A percentile compares a stretch with the other conserved stretches of the same genome.
Conservation (phyloP, 2,888 invertebrate species). For the Acleris holmiana region DNA sequence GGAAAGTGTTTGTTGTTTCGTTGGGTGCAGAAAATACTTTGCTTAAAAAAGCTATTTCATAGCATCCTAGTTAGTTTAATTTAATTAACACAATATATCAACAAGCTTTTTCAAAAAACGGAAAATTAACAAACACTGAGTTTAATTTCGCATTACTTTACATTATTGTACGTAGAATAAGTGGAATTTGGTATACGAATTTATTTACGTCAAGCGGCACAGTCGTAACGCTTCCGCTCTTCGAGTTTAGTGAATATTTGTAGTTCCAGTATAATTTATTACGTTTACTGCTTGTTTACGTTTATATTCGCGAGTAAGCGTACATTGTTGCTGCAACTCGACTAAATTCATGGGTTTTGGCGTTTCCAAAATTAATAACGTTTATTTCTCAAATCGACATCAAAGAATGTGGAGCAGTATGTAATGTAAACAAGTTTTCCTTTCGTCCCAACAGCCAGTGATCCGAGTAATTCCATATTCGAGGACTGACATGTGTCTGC, state of each 20-base stretch:
- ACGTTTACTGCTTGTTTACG: conserved; percentile 25
- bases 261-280: conserved; percentile 46
- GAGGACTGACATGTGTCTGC: conserved; percentile 49
- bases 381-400: conserved; percentile 38
- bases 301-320: conserved; percentile 12
- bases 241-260: conserved; percentile 38
- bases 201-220: conserved; percentile 16
- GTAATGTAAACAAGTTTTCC: conserved; percentile 49
- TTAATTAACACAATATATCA: background rate
- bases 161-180: conserved; percentile 6
- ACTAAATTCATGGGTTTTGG: conserved; percentile 5
- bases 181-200: conserved; percentile 9
- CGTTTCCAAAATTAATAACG: conserved; percentile 9
- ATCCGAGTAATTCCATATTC: conserved; percentile 56
- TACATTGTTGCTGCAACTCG: conserved; percentile 14
- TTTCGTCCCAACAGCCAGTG: conserved; percentile 44
- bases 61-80: background rate
- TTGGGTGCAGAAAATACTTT: background rate
- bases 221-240: conserved; percentile 15
- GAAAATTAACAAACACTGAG: background rate
- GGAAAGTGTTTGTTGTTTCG: background rate
- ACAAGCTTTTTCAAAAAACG: background rate
- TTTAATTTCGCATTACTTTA: background rate
- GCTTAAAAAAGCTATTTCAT: background rate
- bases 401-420: conserved; percentile 42